Percentiles rank a stretch among this genome's conserved stretches.
These are phyloP conservation scores for Tauraco hartlaubi DNA, from an alignment of 2,797 vertebrate genomes.

Conservation along the genomic window DNA sequence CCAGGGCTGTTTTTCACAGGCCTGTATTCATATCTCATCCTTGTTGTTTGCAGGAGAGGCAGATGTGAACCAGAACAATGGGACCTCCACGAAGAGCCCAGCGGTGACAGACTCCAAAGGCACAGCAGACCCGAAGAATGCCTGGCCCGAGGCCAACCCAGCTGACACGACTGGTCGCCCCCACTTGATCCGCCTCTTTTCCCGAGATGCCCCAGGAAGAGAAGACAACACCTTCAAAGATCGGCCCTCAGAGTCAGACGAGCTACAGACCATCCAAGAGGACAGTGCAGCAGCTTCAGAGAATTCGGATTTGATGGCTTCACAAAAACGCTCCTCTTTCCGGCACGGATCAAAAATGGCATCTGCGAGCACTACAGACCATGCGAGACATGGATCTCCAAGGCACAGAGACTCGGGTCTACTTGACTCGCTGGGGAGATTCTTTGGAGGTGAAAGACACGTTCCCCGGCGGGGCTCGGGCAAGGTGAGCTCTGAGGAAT, in stretches of 20 bases:
- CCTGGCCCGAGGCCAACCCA: slow-evolving; percentile 88
- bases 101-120: slow-evolving; percentile 95
- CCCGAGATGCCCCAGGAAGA: slow-evolving; percentile 98
- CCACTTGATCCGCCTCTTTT: slow-evolving; percentile 99
- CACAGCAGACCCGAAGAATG: slow-evolving; percentile 88
- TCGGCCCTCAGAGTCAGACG: slow-evolving; percentile 97
- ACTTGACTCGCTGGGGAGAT: slow-evolving; percentile 96
- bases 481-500: slow-evolving; percentile 94
- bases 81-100: slow-evolving; percentile 88
- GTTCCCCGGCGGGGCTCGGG: slow-evolving; percentile 92
- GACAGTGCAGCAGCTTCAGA: slow-evolving; percentile 90
- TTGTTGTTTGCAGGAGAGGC: slow-evolving; percentile 97
- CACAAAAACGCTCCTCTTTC: slow-evolving; percentile 90
- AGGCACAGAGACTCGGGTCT: slow-evolving; percentile 93
- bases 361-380: slow-evolving; percentile 92
- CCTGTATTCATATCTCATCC: slow-evolving; percentile 90
- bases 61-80: slow-evolving; percentile 98
- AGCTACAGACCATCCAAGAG: slow-evolving; percentile 98
- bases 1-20: slow-evolving; percentile 83
- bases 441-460: slow-evolving; percentile 94
- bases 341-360: slow-evolving; percentile 90
- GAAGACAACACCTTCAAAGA: slow-evolving; percentile 99
- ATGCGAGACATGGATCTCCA: slow-evolving; percentile 84
- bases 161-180: slow-evolving; percentile 92
- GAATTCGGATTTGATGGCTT: slow-evolving; percentile 89